A percentile compares a stretch with the other conserved stretches of the same genome.
These are phyloP conservation scores for Dicranocentrus wangi DNA, from an alignment of 2,888 invertebrate genomes.

Conservation along the genomic window DNA sequence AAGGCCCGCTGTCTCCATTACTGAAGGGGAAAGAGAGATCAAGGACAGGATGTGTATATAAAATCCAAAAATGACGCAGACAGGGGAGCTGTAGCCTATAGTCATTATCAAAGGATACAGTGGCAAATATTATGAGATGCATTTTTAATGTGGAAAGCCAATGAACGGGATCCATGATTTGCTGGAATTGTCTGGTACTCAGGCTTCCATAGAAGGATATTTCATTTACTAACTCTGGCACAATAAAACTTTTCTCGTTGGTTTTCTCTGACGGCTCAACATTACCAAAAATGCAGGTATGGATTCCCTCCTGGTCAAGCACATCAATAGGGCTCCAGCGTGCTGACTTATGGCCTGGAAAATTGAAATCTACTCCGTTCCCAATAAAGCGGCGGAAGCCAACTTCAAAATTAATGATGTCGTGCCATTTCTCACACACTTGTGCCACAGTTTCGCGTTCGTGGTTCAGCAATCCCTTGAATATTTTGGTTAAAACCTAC, in stretches of 20 bases:
- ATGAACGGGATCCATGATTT: conserved; percentile 23
- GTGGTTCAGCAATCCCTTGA: too few relatives aligned
- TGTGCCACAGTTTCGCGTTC: too few relatives aligned
- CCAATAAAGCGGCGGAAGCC: too few relatives aligned
- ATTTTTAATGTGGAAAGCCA: conserved; percentile 46
- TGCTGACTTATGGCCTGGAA: too few relatives aligned
- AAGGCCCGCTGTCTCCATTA: too few relatives aligned
- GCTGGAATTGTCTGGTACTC: too few relatives aligned
- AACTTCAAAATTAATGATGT: conserved; percentile 39
- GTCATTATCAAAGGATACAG: conserved; percentile 31
- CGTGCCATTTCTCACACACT: conserved; percentile 26
- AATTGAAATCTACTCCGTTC: too few relatives aligned
- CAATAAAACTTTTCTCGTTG: conserved; percentile 18
- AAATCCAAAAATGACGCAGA: conserved; percentile 22
- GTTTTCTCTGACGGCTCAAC: not conserved
- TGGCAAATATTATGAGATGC: conserved; percentile 37
- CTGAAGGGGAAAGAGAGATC: too few relatives aligned
- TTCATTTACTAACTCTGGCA: conserved; percentile 38
- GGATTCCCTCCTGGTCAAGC: conserved; percentile 26
- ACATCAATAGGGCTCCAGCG: too few relatives aligned
- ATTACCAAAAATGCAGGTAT: conserved; percentile 40
- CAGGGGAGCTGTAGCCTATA: not conserved
- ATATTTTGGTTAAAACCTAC: too few relatives aligned
- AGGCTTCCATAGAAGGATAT: conserved; percentile 38
- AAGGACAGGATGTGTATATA: too few relatives aligned